A percentile compares a stretch with the other conserved stretches of the same genome.
Evolutionary conservation across 1,140 invertebrate species (phyloP).

Genomic region (Brachystomella parvula): DNA sequence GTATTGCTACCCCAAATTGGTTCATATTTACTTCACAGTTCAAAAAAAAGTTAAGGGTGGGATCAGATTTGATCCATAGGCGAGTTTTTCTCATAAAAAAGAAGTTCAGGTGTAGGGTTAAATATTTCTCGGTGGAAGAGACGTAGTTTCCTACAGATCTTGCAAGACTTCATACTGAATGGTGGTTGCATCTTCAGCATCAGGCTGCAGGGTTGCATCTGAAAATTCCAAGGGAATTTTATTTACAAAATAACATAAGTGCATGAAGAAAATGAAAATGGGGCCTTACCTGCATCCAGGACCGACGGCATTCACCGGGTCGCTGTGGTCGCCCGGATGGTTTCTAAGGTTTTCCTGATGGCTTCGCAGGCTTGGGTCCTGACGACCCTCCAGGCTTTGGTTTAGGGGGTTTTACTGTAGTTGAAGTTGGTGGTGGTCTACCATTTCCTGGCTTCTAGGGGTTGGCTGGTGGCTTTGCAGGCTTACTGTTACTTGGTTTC

Average conservation of each 20-base stretch:
- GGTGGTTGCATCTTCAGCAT: background rate
- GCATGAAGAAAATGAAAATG: background rate
- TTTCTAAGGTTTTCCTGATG: conserved; percentile 4
- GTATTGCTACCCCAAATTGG: too few species aligned
- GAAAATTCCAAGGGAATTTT: too few species aligned
- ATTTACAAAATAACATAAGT: background rate
- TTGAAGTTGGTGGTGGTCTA: background rate
- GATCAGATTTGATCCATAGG: too few species aligned
- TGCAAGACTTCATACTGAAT: background rate
- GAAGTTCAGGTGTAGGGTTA: too few species aligned
- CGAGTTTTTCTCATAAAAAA: too few species aligned
- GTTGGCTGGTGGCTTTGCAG: background rate
- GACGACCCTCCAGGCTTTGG: too few species aligned
- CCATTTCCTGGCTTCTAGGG: background rate
- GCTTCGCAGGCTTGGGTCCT: conserved; percentile 2
- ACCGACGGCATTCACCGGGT: background rate
- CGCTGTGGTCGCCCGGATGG: background rate
- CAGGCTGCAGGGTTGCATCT: background rate
- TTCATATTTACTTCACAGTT: too few species aligned
- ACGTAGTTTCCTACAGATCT: background rate
- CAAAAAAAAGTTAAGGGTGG: too few species aligned
- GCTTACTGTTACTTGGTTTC: background rate
- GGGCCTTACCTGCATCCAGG: background rate
- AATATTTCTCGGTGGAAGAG: background rate
- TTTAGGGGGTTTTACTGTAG: background rate